Percentiles rank a stretch among this genome's conserved stretches.
Conservation (phyloP, 2,113 vertebrate genomes). For the Pipa parva region DNA sequence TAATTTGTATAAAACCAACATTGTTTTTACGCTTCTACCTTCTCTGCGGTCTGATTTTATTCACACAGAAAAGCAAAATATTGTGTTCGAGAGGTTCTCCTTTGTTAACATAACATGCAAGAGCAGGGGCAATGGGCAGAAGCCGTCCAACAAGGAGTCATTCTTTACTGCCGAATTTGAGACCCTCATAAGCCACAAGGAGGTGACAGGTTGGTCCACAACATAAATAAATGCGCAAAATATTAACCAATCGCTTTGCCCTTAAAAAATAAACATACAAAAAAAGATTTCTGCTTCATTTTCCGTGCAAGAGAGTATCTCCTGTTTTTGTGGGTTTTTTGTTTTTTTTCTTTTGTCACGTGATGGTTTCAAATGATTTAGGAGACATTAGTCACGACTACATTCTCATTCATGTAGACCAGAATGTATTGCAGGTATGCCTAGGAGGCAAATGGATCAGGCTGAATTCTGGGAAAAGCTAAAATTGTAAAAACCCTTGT, state of each 20-base stretch:
- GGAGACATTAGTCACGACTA: not conserved
- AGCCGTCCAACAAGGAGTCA: slow-evolving; percentile 70
- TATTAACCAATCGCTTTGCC: slow-evolving; percentile 54
- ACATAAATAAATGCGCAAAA: slow-evolving; percentile 10
- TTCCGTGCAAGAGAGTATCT: slow-evolving; percentile 76
- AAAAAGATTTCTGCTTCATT: slow-evolving; percentile 53
- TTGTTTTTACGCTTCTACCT: slow-evolving; percentile 59
- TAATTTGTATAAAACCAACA: no score
- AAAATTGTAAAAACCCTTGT: no score
- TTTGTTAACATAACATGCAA: slow-evolving; percentile 88
- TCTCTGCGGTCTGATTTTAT: slow-evolving; percentile 64
- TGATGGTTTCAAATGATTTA: not conserved
- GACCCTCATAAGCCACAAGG: slow-evolving; percentile 86
- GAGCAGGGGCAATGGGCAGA: slow-evolving; percentile 73
- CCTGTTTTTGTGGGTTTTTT: slow-evolving; percentile 76
- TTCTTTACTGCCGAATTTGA: slow-evolving; percentile 87
- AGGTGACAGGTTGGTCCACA: slow-evolving; percentile 98
- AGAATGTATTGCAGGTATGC: no score
- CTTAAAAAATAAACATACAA: no score
- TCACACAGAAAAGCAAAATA: slow-evolving; percentile 79
- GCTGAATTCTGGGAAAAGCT: no score
- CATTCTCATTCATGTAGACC: no score
- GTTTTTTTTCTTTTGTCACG: not conserved
- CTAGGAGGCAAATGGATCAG: no score
- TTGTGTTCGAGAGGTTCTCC: slow-evolving; percentile 84